Percentiles rank a stretch among this genome's conserved stretches.
These are phyloP conservation scores for Leptoclinus maculatus DNA, from an alignment of 2,797 vertebrate genomes.

Conservation along the genomic window DNA sequence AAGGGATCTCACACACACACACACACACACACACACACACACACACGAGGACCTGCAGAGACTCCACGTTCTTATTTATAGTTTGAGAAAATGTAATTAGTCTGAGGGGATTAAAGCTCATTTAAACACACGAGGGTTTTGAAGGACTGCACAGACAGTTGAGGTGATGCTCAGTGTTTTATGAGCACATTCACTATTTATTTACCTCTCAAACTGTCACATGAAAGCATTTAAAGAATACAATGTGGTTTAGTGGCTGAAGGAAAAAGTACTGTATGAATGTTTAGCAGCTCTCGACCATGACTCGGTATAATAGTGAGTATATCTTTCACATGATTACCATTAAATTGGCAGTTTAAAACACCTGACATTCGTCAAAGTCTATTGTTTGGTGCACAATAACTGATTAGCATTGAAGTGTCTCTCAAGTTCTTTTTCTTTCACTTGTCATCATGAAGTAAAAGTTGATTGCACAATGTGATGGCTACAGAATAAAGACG, in stretches of 20 bases:
- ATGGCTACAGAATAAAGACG: too few species aligned
- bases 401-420: too few species aligned
- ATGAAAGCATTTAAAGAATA: neutral
- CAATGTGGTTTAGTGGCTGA: neutral
- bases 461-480: too few species aligned
- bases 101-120: neutral
- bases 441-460: too few species aligned
- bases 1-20: neutral
- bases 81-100: constrained; percentile 17
- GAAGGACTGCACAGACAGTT: neutral
- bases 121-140: constrained; percentile 7
- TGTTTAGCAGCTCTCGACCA: neutral
- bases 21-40: too few species aligned
- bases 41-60: neutral
- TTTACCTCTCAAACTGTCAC: neutral
- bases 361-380: neutral
- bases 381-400: neutral
- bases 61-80: constrained; percentile 17
- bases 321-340: neutral
- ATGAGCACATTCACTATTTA: neutral
- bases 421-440: too few species aligned
- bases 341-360: neutral
- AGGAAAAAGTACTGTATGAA: neutral
- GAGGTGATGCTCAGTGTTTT: neutral
- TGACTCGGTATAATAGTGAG: neutral